Evolutionary conservation across 1,140 invertebrate species (phyloP).

Genomic region (Lanistes nyassanus): DNA sequence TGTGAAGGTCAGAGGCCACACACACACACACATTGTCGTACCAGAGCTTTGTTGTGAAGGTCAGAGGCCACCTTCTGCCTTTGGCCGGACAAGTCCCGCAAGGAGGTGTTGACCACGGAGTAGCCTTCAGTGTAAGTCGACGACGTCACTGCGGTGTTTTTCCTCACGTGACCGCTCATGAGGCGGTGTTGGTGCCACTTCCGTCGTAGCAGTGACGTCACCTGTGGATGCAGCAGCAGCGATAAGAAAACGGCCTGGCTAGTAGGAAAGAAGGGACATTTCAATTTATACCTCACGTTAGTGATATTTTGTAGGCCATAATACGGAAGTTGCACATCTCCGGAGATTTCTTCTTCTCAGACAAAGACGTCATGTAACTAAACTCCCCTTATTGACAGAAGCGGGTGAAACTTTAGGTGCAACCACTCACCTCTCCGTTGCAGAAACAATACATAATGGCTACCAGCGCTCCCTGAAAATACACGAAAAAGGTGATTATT

Average conservation of each 20-base stretch:
- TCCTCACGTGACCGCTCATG: slow-evolving; percentile 35
- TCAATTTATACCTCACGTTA: no score
- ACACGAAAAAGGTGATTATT: slow-evolving; percentile 1
- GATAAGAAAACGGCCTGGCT: no score
- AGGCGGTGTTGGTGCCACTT: slow-evolving; percentile 43
- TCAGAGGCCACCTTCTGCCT: slow-evolving; percentile 27
- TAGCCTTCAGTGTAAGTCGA: slow-evolving; percentile 36
- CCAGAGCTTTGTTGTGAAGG: slow-evolving; percentile 8
- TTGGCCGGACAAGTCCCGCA: slow-evolving; percentile 18
- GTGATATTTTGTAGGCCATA: no score
- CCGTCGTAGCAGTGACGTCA: slow-evolving; percentile 33
- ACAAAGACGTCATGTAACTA: no score
- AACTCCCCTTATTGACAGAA: no score
- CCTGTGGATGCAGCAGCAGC: slow-evolving; percentile 19
- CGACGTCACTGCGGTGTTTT: slow-evolving; percentile 32
- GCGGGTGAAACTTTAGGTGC: no score
- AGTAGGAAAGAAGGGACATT: no score
- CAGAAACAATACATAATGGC: slow-evolving; percentile 71
- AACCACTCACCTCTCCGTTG: slow-evolving; percentile 69
- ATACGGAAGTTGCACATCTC: no score
- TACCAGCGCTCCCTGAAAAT: slow-evolving; percentile 53
- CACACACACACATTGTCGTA: neutral
- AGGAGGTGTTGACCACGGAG: slow-evolving; percentile 33
- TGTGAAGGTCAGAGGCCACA: no score
- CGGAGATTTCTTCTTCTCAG: no score